Evolutionary conservation across 2,113 vertebrate genomes (phyloP).

Genomic region (Henicopernis longicauda): DNA sequence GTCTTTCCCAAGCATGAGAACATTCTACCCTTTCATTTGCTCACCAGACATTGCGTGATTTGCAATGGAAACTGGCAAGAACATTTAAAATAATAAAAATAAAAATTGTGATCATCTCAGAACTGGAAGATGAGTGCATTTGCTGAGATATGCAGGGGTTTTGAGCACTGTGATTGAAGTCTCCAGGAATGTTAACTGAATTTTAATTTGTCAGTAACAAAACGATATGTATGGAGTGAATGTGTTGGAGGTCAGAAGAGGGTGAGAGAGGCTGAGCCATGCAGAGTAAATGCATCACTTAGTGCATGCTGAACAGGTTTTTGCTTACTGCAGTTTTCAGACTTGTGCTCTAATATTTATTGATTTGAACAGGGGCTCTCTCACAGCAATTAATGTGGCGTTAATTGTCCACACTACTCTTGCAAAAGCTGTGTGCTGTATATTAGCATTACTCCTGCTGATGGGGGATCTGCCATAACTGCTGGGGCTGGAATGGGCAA

Average conservation of each 20-base stretch:
- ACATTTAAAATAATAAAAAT: slow-evolving; percentile 62
- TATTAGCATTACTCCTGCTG: background rate
- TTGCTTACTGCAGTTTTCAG: background rate
- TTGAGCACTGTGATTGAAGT: slow-evolving; percentile 16
- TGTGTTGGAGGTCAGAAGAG: background rate
- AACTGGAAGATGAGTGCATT: slow-evolving; percentile 29
- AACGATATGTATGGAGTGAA: background rate
- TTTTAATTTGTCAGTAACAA: slow-evolving; percentile 20
- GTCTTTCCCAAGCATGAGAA: slow-evolving; percentile 61
- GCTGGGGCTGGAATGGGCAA: background rate
- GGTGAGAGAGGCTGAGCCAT: background rate
- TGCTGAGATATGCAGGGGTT: slow-evolving; percentile 11
- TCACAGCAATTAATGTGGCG: background rate
- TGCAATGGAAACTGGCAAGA: slow-evolving; percentile 66
- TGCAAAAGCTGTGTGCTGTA: background rate
- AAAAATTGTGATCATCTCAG: slow-evolving; percentile 52
- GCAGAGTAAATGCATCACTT: background rate
- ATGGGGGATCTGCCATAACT: background rate
- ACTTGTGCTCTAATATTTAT: background rate
- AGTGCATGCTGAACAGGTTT: background rate
- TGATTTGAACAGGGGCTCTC: background rate
- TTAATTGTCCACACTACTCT: background rate
- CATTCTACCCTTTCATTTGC: slow-evolving; percentile 69
- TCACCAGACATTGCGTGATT: slow-evolving; percentile 67
- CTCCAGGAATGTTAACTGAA: slow-evolving; percentile 38